These are phyloP conservation scores for Zelostemma sp. DNA, from an alignment of 1,140 invertebrate genomes.

Conservation along the genomic window DNA sequence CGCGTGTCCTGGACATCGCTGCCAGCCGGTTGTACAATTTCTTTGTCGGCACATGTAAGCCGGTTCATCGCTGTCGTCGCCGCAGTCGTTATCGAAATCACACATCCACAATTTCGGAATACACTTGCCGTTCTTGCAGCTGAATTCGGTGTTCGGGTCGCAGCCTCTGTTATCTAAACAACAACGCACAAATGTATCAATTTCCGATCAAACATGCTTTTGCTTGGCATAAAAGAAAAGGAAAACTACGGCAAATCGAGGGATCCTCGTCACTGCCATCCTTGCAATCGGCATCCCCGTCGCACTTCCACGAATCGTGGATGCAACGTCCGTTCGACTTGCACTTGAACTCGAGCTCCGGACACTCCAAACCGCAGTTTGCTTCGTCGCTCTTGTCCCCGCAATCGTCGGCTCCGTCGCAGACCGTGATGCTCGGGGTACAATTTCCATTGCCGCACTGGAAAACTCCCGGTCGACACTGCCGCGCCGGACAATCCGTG, in stretches of 20 bases:
- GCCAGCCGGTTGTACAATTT: conserved; percentile 93
- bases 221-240: too few species aligned
- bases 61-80: conserved; percentile 94
- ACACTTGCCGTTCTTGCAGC: conserved; percentile 92
- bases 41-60: conserved; percentile 90
- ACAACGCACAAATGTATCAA: too few species aligned
- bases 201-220: too few species aligned
- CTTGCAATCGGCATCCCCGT: conserved; percentile 94
- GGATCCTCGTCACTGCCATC: conserved; percentile 95
- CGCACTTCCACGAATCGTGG: conserved; percentile 94
- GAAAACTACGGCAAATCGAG: conserved; percentile 81
- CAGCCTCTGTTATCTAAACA: conserved; percentile 83
- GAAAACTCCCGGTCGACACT: conserved; percentile 89
- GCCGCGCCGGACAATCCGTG: conserved; percentile 80
- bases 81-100: conserved; percentile 93
- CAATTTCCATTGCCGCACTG: conserved; percentile 95
- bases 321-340: conserved; percentile 90
- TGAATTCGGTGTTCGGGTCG: conserved; percentile 86
- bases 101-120: conserved; percentile 98
- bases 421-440: conserved; percentile 91
- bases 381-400: conserved; percentile 87
- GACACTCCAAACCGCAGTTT: conserved; percentile 86
- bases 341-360: conserved; percentile 95
- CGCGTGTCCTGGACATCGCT: conserved; percentile 87
- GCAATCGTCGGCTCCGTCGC: conserved; percentile 93